Percentiles rank a stretch among this genome's conserved stretches.
These are phyloP conservation scores for Holothuria leucospilota DNA, from an alignment of 53 echinoderm and acorn worm genomes.

Conservation along the genomic window DNA sequence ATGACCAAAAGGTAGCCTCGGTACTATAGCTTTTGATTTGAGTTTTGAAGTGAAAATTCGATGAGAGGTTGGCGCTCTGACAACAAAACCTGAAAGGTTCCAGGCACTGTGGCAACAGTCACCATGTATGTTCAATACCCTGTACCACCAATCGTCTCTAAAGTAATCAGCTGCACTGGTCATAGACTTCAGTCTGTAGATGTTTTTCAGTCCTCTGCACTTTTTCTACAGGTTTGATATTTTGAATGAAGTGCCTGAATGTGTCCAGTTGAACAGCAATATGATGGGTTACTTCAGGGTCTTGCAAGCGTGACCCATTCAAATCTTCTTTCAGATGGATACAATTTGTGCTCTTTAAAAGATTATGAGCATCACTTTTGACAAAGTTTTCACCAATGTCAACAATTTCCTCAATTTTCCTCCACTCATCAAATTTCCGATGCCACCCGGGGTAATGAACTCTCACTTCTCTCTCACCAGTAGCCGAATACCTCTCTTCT, in stretches of 20 bases:
- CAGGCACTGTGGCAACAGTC: conserved; percentile 15
- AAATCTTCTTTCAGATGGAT: conserved; percentile 5
- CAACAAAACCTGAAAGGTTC: not conserved
- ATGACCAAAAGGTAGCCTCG: not conserved
- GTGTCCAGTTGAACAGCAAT: not conserved
- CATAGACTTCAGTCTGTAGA: not conserved
- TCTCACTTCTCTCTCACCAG: conserved; percentile 1
- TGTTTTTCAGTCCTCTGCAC: not conserved
- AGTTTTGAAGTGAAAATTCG: too few species aligned
- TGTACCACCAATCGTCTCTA: not conserved
- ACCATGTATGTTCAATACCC: not conserved
- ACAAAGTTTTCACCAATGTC: not conserved
- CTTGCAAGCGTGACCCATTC: not conserved
- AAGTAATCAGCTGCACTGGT: not conserved
- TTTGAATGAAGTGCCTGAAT: not conserved
- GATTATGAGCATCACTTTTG: not conserved
- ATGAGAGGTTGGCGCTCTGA: not conserved
- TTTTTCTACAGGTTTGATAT: not conserved
- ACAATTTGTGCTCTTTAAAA: not conserved
- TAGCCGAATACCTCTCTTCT: too few species aligned
- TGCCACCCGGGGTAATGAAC: conserved; percentile 1
- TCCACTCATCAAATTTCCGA: conserved; percentile 18
- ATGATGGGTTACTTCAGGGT: conserved; percentile 6
- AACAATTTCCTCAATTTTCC: not conserved
- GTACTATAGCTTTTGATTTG: too few species aligned